Conservation (phyloP, 2,797 vertebrate genomes). For the Sebastes alutus region DNA sequence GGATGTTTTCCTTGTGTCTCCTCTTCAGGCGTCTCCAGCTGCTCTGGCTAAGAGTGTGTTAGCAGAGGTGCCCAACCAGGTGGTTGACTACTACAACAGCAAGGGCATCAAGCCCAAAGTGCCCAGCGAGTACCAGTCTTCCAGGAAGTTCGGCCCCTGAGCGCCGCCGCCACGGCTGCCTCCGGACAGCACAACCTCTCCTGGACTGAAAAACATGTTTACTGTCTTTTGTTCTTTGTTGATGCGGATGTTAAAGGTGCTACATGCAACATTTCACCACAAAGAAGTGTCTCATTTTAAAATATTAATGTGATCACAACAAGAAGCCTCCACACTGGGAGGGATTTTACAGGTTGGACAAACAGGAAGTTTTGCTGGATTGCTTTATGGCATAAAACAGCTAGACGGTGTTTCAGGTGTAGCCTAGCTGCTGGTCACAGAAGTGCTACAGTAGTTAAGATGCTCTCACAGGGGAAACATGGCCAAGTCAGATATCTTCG, state of each 20-base stretch:
- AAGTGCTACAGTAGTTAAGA: neutral
- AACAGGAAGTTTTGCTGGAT: neutral
- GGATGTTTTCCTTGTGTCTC: neutral
- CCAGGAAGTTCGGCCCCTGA: slow-evolving; percentile 92
- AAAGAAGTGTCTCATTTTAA: neutral
- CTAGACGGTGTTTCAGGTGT: neutral
- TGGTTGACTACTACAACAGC: slow-evolving; percentile 98
- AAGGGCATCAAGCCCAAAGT: slow-evolving; percentile 97
- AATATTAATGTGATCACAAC: neutral
- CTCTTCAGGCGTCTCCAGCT: slow-evolving; percentile 91
- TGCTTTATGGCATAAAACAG: neutral
- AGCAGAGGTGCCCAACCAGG: slow-evolving; percentile 98
- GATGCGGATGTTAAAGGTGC: slow-evolving; percentile 54
- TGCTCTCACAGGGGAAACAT: neutral
- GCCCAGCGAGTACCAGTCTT: slow-evolving; percentile 90
- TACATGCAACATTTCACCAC: slow-evolving; percentile 7
- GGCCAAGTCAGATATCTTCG: no score
- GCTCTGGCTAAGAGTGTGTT: slow-evolving; percentile 95
- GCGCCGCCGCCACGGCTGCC: neutral
- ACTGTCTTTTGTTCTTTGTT: slow-evolving; percentile 62
- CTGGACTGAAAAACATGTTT: slow-evolving; percentile 81
- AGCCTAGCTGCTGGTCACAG: neutral
- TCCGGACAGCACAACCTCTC: slow-evolving; percentile 58
- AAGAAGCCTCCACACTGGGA: neutral
- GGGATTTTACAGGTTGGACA: neutral